Percentiles rank a stretch among this genome's conserved stretches.
These are phyloP conservation scores for Camelus bactrianus DNA, from an alignment of 2,113 vertebrate species.

Conservation along the genomic window DNA sequence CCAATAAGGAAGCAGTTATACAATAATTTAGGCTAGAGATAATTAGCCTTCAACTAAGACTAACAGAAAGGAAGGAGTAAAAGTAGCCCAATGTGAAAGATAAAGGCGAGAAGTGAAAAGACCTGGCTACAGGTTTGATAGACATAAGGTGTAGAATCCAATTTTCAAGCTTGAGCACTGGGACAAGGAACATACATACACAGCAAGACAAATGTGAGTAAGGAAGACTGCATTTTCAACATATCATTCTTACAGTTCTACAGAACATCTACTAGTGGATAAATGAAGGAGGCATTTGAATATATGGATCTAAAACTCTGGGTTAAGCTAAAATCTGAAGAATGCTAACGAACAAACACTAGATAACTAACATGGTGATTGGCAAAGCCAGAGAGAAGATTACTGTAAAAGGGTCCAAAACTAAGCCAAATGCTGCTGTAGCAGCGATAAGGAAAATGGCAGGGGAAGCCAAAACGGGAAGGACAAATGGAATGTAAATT, in stretches of 20 bases:
- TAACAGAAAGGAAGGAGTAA: neutral
- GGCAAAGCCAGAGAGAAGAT: neutral
- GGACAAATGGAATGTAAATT: neutral
- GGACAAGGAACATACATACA: neutral
- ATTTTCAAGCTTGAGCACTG: neutral
- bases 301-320: constrained; percentile 17
- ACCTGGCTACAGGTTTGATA: neutral
- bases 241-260: neutral
- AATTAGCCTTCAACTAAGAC: neutral
- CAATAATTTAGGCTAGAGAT: neutral
- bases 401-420: neutral
- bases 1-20: neutral
- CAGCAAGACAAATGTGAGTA: neutral
- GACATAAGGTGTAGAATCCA: neutral
- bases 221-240: neutral
- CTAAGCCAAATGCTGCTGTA: neutral
- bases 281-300: neutral
- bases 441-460: neutral
- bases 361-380: neutral
- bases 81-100: neutral
- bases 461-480: neutral
- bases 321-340: neutral
- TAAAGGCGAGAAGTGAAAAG: neutral
- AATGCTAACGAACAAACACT: neutral
- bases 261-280: neutral